Evolutionary conservation across 2,888 invertebrate genomes (phyloP), one percentile per base, ranked within the genome.

Genomic region (Scaptomyza parva): DNA sequence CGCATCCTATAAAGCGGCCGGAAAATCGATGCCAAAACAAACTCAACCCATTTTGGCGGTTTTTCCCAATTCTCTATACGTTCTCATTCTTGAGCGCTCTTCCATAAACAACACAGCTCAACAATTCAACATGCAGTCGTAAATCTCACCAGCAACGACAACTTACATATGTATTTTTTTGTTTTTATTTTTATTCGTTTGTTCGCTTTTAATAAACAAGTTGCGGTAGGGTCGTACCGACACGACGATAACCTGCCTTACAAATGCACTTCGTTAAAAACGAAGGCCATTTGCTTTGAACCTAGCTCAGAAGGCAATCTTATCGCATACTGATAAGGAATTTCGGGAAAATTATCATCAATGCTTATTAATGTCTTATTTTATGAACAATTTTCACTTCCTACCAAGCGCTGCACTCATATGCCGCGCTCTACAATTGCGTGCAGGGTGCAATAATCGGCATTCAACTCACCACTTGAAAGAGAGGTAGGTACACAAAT

Each of bases 161-260:
- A 86, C 67, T 60, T 73, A 78, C 70, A 78, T 74, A 63, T 72
- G 70, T 83, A 69, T 86, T 82, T 82, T 85, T 86, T 83, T 86
- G 86, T 83, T 86, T 86, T 85, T 85, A 85, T 85, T 85, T 87
- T 85, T 85, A 87, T 85, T 85, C 82, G 85, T 79, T 84, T 81
- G 73, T 85, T 81, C 87, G 83, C 81, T 72, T 84, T 77, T 73
- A 83, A 86, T 86, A 84, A 73, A 85, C 81, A 81, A 80, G 70
- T 78, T 76, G 63, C 22, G 80, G 62, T 67, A 59, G 78, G 73
- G 50, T 73, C 44, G 53, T 62, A 80, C 58, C 82, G 82, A 86
- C 76, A 45, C 39, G 18, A 14, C 17, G 39, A 44, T 80, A 41
- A 64, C 81, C 78, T 84, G 53, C 51, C 48, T 11, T 50, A 48